phyloP scores from a whole-genome alignment of 2,797 vertebrate genomes.

The Paguma larvata region DNA sequence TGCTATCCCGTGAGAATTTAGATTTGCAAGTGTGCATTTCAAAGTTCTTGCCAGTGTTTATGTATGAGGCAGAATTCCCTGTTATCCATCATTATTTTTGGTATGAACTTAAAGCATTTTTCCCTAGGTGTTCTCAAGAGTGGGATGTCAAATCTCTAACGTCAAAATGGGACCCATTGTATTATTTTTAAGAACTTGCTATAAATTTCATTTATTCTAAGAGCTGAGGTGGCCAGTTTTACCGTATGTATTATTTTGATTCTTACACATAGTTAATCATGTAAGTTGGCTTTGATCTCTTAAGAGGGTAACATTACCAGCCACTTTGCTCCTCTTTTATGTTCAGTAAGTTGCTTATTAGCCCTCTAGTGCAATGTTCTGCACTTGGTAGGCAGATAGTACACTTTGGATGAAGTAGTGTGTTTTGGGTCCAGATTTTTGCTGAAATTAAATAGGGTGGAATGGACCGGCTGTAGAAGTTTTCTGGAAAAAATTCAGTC shows the following conservation, averaged over 20 bases:
- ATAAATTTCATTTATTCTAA: constrained; percentile 56
- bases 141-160: constrained; percentile 24
- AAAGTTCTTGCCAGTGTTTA: constrained; percentile 34
- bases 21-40: constrained; percentile 20
- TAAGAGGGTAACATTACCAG: constrained; percentile 16
- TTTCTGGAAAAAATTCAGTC: background rate
- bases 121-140: constrained; percentile 24
- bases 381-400: background rate
- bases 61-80: constrained; percentile 48
- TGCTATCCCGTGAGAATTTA: constrained; percentile 43
- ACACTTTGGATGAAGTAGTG: background rate
- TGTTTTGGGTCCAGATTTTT: constrained; percentile 17
- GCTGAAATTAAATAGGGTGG: background rate
- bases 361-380: background rate
- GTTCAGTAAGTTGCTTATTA: constrained; percentile 16
- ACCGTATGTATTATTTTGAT: constrained; percentile 47
- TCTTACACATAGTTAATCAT: constrained; percentile 65
- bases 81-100: constrained; percentile 14
- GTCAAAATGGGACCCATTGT: constrained; percentile 13
- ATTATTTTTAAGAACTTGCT: constrained; percentile 69
- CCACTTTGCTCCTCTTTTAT: background rate
- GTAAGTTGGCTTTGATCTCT: constrained; percentile 7
- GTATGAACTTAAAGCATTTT: background rate
- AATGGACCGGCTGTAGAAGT: background rate
- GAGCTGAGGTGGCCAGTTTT: constrained; percentile 31